These are phyloP conservation scores for Menura novaehollandiae DNA, from an alignment of 2,113 vertebrate species.

Conservation along the genomic window DNA sequence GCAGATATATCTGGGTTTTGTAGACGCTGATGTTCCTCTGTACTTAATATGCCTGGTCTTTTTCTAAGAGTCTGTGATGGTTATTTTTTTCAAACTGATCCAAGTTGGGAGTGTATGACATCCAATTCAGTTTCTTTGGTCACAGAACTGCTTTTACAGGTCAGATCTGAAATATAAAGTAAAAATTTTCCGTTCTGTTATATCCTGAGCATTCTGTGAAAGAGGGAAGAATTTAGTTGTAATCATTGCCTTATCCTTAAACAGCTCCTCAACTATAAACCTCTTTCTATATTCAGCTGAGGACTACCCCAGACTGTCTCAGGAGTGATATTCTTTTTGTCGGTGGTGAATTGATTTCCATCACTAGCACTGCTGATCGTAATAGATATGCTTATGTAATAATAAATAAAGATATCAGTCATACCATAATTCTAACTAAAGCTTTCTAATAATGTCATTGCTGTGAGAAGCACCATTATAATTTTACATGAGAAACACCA, in stretches of 20 bases:
- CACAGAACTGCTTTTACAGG: background rate
- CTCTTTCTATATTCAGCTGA: background rate
- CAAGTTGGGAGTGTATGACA: background rate
- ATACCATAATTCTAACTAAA: background rate
- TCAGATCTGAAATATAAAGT: background rate
- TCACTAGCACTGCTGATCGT: background rate
- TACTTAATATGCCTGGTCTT: background rate
- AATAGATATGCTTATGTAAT: background rate
- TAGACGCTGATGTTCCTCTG: background rate
- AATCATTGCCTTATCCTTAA: background rate
- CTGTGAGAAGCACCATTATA: background rate
- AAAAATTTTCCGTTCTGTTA: background rate
- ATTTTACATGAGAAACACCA: background rate
- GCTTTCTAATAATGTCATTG: background rate
- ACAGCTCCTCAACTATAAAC: background rate
- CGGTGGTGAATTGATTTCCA: background rate
- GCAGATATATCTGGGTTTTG: background rate
- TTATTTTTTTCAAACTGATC: background rate
- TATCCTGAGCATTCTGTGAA: background rate
- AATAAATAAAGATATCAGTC: background rate
- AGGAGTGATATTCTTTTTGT: background rate
- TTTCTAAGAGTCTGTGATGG: background rate
- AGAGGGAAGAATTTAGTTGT: background rate
- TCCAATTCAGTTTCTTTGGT: background rate
- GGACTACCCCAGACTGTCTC: background rate